A percentile compares a stretch with the other conserved stretches of the same genome.
phyloP scores from a whole-genome alignment of 2,797 vertebrate species.

The Scarus forsteni region DNA sequence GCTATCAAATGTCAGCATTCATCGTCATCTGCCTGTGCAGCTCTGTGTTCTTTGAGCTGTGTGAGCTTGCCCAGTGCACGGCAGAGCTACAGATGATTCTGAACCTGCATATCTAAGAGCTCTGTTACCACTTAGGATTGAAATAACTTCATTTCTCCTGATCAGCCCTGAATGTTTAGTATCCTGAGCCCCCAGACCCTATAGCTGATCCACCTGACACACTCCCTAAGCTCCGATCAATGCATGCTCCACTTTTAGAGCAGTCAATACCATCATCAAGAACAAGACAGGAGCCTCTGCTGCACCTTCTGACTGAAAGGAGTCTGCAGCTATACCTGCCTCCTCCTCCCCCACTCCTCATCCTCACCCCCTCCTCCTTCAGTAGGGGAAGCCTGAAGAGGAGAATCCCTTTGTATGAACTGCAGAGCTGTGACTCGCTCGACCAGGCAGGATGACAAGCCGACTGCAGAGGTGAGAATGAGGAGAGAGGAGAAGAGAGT shows the following conservation, averaged over 20 bases:
- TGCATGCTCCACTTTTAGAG: conserved; percentile 65
- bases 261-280: conserved; percentile 61
- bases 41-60: not conserved
- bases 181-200: conserved; percentile 8
- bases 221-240: conserved; percentile 53
- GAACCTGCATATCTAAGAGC: conserved; percentile 7
- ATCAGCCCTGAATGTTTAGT: conserved; percentile 9
- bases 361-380: not conserved
- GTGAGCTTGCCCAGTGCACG: not conserved
- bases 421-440: conserved; percentile 59
- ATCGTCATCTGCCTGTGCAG: conserved; percentile 44
- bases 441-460: conserved; percentile 55
- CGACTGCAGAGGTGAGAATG: conserved; percentile 66
- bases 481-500: conserved; percentile 13
- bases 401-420: conserved; percentile 78
- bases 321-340: conserved; percentile 38
- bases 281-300: conserved; percentile 40
- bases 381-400: conserved; percentile 70
- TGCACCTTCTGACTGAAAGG: conserved; percentile 43
- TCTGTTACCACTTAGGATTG: conserved; percentile 12
- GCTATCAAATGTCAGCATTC: conserved; percentile 65
- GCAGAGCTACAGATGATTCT: conserved; percentile 3
- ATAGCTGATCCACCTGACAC: conserved; percentile 16
- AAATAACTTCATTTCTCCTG: conserved; percentile 28
- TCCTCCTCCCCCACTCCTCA: not conserved